Conservation (phyloP, 2,797 vertebrate genomes). For the Apodemus agrarius region DNA sequence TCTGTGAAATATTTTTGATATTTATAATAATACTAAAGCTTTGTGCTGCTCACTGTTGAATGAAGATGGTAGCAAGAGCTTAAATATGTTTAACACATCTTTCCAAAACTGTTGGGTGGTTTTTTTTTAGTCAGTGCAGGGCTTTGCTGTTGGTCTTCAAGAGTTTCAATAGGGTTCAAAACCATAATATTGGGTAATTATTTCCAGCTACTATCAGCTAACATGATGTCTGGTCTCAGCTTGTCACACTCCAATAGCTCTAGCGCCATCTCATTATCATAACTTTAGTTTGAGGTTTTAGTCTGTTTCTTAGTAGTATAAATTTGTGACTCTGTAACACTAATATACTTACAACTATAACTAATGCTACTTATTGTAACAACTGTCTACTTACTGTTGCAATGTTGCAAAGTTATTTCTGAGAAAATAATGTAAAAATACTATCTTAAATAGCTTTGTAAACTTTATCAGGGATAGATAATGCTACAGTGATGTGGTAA, state of each 20-base stretch:
- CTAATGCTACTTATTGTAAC: neutral
- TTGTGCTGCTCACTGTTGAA: neutral
- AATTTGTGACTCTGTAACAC: neutral
- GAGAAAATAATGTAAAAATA: neutral
- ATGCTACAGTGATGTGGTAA: neutral
- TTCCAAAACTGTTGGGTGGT: neutral
- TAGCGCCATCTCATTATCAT: too few relatives aligned
- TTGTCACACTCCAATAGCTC: neutral
- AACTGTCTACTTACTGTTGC: neutral
- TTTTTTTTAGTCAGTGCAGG: neutral
- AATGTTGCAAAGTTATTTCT: neutral
- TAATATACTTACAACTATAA: neutral
- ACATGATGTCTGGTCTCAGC: neutral
- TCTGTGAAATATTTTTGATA: neutral
- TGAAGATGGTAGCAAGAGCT: neutral
- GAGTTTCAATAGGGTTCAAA: neutral
- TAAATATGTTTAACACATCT: neutral
- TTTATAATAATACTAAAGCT: neutral
- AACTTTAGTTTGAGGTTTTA: neutral
- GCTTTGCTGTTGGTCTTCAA: constrained; percentile 19
- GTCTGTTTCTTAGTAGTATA: neutral
- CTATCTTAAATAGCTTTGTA: neutral
- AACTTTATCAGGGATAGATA: neutral
- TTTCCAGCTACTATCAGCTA: constrained; percentile 9
- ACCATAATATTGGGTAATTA: neutral